Conservation (phyloP, 2,888 invertebrate species). For the Agrilus cyanescens region DNA sequence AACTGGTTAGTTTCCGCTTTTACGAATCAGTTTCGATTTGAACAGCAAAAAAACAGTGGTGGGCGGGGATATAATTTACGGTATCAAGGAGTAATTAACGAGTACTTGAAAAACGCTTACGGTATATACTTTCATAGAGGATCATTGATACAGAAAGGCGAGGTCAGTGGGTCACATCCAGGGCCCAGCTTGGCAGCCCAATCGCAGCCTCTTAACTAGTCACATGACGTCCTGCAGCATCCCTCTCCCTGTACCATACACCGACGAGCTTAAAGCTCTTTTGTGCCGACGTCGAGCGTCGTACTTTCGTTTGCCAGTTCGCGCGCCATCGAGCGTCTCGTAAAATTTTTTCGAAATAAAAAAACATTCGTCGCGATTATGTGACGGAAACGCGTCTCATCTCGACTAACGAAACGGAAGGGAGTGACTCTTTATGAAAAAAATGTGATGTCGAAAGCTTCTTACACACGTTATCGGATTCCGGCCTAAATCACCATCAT, state of each 20-base stretch:
- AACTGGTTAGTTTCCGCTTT: not conserved
- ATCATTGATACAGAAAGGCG: constrained; percentile 30
- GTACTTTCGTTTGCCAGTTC: no score
- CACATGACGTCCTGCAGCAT: constrained; percentile 35
- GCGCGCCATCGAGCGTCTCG: no score
- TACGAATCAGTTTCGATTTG: not conserved
- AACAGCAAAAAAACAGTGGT: not conserved
- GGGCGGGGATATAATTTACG: not conserved
- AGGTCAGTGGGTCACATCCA: constrained; percentile 39
- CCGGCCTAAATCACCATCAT: constrained; percentile 15
- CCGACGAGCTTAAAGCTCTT: constrained; percentile 12
- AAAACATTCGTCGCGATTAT: no score
- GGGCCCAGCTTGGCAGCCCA: constrained; percentile 30
- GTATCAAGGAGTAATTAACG: not conserved
- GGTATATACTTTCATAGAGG: not conserved
- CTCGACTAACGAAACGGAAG: not conserved
- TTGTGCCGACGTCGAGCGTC: not conserved
- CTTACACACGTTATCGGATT: constrained; percentile 1
- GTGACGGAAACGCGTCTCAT: no score
- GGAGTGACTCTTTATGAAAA: not conserved
- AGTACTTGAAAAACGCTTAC: not conserved
- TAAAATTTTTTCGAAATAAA: no score
- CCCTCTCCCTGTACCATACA: constrained; percentile 27
- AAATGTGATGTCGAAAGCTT: not conserved
- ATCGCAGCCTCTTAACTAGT: constrained; percentile 24